Conservation (phyloP, 1,140 invertebrate species). For the Arion vulgaris region DNA sequence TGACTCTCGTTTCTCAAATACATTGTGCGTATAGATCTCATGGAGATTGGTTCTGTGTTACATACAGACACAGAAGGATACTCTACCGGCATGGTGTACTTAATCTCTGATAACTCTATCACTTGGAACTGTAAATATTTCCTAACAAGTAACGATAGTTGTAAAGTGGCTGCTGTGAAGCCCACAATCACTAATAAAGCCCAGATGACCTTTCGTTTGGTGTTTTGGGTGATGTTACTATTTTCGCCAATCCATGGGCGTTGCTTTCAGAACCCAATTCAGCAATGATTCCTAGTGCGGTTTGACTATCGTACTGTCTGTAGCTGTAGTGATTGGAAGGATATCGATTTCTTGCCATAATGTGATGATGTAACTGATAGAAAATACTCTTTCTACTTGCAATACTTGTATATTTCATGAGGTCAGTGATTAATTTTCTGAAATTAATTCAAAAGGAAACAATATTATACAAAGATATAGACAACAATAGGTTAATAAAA, state of each 20-base stretch:
- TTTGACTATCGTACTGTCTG: neutral
- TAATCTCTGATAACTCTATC: slow-evolving; percentile 67
- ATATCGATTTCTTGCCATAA: slow-evolving; percentile 21
- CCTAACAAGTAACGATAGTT: slow-evolving; percentile 62
- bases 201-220: slow-evolving; percentile 65
- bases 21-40: slow-evolving; percentile 49
- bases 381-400: neutral
- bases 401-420: slow-evolving; percentile 2
- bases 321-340: neutral
- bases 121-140: slow-evolving; percentile 66
- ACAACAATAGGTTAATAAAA: too few relatives aligned
- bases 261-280: slow-evolving; percentile 69
- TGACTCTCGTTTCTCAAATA: slow-evolving; percentile 33
- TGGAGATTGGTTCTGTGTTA: slow-evolving; percentile 66
- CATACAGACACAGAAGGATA: slow-evolving; percentile 66
- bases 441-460: neutral
- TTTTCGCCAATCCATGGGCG: slow-evolving; percentile 67
- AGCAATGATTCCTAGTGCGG: slow-evolving; percentile 58
- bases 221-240: slow-evolving; percentile 61
- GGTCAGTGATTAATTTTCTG: neutral
- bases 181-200: slow-evolving; percentile 65
- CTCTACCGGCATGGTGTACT: slow-evolving; percentile 67
- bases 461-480: neutral
- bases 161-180: slow-evolving; percentile 67
- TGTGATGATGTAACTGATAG: neutral